Evolutionary conservation across 2,888 invertebrate genomes (phyloP).

Genomic region (Liodrosophila aerea): DNA sequence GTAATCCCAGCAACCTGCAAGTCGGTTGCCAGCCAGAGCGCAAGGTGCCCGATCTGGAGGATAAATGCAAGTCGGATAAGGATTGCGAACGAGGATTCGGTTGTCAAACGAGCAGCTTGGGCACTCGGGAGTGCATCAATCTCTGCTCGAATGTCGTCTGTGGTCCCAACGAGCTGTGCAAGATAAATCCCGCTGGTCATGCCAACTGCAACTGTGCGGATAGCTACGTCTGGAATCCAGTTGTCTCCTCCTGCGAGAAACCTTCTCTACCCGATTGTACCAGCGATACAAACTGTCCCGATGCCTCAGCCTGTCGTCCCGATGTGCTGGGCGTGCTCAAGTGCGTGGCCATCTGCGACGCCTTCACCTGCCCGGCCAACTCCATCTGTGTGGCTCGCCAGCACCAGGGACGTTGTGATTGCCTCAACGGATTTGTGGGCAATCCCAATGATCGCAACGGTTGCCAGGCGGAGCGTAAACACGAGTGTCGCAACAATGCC

Average conservation of each 20-base stretch:
- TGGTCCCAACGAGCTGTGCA: conserved; percentile 91
- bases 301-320: conserved; percentile 88
- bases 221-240: conserved; percentile 92
- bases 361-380: conserved; percentile 92
- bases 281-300: conserved; percentile 87
- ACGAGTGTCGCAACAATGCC: conserved; percentile 90
- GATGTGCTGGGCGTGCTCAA: conserved; percentile 93
- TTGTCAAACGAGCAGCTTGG: conserved; percentile 87
- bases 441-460: conserved; percentile 95
- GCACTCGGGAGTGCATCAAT: conserved; percentile 88
- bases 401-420: conserved; percentile 92
- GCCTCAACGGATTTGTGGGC: conserved; percentile 91
- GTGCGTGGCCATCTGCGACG: conserved; percentile 89
- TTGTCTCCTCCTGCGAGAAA: conserved; percentile 91
- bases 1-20: conserved; percentile 91
- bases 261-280: conserved; percentile 93
- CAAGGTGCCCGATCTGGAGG: conserved; percentile 84
- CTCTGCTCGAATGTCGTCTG: conserved; percentile 92
- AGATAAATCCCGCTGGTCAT: conserved; percentile 86
- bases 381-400: conserved; percentile 89
- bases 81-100: conserved; percentile 89
- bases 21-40: conserved; percentile 90
- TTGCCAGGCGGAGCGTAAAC: conserved; percentile 88
- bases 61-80: conserved; percentile 86
- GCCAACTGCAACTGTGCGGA: conserved; percentile 91